Evolutionary conservation across 2,888 invertebrate species (phyloP).

Genomic region (Himalopsyche tibetana): DNA sequence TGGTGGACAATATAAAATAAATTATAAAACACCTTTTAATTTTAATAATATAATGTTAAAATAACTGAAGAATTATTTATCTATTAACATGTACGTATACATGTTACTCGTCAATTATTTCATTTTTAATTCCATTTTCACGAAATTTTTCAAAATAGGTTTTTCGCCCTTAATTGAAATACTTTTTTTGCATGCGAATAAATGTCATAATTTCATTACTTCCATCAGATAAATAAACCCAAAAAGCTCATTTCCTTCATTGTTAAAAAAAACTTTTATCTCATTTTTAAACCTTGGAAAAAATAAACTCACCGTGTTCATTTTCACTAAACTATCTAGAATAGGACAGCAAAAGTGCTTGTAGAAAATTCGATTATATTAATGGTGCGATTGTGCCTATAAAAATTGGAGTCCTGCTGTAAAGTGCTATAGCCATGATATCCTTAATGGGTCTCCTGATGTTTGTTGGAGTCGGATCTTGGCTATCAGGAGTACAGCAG

Average conservation of each 20-base stretch:
- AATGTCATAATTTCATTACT: conserved; percentile 22
- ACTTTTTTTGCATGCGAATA: neutral
- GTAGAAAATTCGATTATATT: conserved; percentile 22
- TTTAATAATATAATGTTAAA: too few species aligned
- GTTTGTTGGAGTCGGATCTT: conserved; percentile 33
- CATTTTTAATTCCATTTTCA: too few species aligned
- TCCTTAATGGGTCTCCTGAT: conserved; percentile 49
- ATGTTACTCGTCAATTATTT: too few species aligned
- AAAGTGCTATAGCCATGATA: conserved; percentile 11
- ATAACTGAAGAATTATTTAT: too few species aligned
- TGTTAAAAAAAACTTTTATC: neutral
- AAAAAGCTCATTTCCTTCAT: neutral
- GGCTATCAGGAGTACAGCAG: conserved; percentile 56
- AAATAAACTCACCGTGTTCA: too few species aligned
- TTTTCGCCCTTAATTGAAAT: neutral
- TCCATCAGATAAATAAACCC: conserved; percentile 20
- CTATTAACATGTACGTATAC: too few species aligned
- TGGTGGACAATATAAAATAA: too few species aligned
- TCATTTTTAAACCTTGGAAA: neutral
- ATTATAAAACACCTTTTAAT: too few species aligned
- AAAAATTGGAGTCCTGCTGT: conserved; percentile 1
- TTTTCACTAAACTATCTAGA: neutral
- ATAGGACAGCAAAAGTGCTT: neutral
- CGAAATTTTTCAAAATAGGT: too few species aligned
- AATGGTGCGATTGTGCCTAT: conserved; percentile 44